Conservation (phyloP, 2,888 invertebrate species). For the Apeira syringaria region DNA sequence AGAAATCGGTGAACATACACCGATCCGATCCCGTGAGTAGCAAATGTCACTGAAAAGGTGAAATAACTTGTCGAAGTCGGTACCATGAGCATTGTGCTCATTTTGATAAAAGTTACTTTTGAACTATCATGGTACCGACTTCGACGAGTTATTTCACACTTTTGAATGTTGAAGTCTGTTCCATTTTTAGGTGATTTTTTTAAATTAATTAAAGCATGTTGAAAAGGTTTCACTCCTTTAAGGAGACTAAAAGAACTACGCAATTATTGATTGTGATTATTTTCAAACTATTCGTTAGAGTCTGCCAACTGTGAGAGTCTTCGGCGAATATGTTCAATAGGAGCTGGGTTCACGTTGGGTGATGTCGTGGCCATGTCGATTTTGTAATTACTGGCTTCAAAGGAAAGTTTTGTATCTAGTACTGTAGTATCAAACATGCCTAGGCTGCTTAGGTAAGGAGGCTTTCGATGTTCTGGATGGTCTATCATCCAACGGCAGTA, state of each 20-base stretch:
- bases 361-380: slow-evolving; percentile 29
- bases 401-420: slow-evolving; percentile 59
- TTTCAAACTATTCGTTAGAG: slow-evolving; percentile 22
- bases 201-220: no score
- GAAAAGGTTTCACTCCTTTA: no score
- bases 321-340: slow-evolving; percentile 59
- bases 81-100: no score
- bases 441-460: slow-evolving; percentile 78
- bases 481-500: slow-evolving; percentile 83
- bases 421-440: slow-evolving; percentile 77
- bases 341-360: slow-evolving; percentile 43
- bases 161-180: no score
- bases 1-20: no score
- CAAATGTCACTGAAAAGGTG: no score
- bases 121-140: background rate
- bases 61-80: no score
- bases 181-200: no score
- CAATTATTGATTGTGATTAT: no score
- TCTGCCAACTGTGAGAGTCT: slow-evolving; percentile 63
- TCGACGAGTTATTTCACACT: no score
- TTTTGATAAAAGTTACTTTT: background rate
- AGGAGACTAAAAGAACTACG: no score
- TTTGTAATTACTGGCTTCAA: slow-evolving; percentile 48
- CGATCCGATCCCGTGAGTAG: no score
- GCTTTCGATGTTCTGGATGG: slow-evolving; percentile 78